phyloP scores from a whole-genome alignment of 2,888 invertebrate genomes.

The Andrena haemorrhoa region DNA sequence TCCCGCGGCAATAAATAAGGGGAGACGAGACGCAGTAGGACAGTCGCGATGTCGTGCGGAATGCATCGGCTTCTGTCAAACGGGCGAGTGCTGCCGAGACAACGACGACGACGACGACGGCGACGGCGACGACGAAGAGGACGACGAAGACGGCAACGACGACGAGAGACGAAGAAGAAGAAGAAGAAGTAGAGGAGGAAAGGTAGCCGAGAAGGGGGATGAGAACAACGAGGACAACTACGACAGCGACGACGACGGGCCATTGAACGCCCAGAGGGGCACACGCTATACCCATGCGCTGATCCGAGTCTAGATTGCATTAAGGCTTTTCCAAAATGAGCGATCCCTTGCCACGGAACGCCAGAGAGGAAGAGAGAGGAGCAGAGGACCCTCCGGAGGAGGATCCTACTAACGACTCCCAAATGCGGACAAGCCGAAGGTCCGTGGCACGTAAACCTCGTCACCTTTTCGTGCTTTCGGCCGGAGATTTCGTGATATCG shows the following conservation, averaged over 20 bases:
- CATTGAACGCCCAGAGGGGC: constrained; percentile 67
- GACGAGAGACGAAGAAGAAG: constrained; percentile 20
- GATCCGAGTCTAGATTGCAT: constrained; percentile 81
- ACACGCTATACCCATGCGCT: constrained; percentile 68
- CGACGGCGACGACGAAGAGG: background rate
- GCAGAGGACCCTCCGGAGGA: constrained; percentile 33
- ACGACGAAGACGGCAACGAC: background rate
- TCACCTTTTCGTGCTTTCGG: constrained; percentile 67
- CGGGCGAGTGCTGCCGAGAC: constrained; percentile 68
- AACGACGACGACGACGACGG: constrained; percentile 46
- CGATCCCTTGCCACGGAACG: constrained; percentile 63
- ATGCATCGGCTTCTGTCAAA: constrained; percentile 83
- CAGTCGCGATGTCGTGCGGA: constrained; percentile 82
- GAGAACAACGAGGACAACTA: constrained; percentile 35
- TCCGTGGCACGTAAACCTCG: constrained; percentile 63
- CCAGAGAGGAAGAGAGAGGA: constrained; percentile 22
- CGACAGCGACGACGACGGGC: constrained; percentile 62
- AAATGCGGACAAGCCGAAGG: constrained; percentile 71
- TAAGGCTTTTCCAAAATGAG: constrained; percentile 83
- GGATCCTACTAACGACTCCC: constrained; percentile 76
- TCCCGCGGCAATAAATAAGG: constrained; percentile 82
- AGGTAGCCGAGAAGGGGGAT: background rate
- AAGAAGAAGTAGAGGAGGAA: background rate
- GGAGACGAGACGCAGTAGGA: constrained; percentile 80
- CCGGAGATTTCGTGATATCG: constrained; percentile 61